Conservation (phyloP, 2,888 invertebrate species). For the Leptinotarsa juncta region DNA sequence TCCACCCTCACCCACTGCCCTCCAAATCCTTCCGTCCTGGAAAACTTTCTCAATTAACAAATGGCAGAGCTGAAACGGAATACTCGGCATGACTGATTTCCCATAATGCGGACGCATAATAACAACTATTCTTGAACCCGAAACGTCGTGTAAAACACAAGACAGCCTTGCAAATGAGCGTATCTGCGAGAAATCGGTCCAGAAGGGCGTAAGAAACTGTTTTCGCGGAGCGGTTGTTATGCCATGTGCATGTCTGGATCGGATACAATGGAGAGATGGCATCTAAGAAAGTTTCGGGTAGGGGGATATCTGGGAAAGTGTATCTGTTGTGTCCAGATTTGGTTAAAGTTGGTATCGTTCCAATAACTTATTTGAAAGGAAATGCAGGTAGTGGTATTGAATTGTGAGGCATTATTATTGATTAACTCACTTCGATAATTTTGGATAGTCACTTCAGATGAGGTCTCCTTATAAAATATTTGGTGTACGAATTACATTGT, state of each 20-base stretch:
- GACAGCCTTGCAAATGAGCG: slow-evolving; percentile 47
- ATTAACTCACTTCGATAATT: too few species aligned
- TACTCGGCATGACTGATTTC: slow-evolving; percentile 42
- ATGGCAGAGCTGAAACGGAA: slow-evolving; percentile 38
- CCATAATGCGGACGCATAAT: slow-evolving; percentile 41
- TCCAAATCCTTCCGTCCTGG: neutral
- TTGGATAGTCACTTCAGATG: too few species aligned
- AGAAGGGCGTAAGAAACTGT: slow-evolving; percentile 47
- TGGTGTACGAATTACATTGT: too few species aligned
- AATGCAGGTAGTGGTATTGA: too few species aligned
- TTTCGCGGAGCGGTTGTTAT: slow-evolving; percentile 42
- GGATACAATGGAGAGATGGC: slow-evolving; percentile 27
- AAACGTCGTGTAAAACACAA: slow-evolving; percentile 31
- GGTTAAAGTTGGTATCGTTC: neutral
- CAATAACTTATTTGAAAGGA: neutral
- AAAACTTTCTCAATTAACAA: slow-evolving; percentile 47
- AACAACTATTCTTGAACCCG: slow-evolving; percentile 25
- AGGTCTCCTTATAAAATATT: too few species aligned
- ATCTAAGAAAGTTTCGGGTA: slow-evolving; percentile 22
- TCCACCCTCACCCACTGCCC: neutral
- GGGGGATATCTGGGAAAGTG: neutral
- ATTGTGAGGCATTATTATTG: too few species aligned
- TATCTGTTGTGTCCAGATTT: slow-evolving; percentile 4
- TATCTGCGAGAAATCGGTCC: slow-evolving; percentile 45
- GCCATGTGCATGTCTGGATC: slow-evolving; percentile 45